Evolutionary conservation across 2,888 invertebrate species (phyloP).

Genomic region (Cerastoderma edule): DNA sequence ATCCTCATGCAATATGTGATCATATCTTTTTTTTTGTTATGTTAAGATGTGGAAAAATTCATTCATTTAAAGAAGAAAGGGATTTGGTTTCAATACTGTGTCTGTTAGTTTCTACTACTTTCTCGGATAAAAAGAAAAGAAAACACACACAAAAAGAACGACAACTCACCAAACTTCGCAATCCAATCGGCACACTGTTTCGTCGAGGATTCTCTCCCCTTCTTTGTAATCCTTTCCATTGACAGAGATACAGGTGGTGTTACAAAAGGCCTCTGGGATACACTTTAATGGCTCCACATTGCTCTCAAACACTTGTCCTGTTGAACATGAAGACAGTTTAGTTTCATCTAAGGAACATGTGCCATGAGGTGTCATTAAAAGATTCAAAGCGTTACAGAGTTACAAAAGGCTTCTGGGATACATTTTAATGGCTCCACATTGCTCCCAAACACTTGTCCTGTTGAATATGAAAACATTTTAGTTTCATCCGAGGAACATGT

Average conservation of each 20-base stretch:
- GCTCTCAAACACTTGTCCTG: constrained; percentile 90
- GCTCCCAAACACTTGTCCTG: constrained; percentile 90
- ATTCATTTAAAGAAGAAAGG: no score
- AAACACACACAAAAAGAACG: background rate
- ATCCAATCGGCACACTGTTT: constrained; percentile 84
- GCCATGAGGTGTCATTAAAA: no score
- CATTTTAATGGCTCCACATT: constrained; percentile 88
- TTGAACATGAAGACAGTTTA: constrained; percentile 56
- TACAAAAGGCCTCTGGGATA: constrained; percentile 90
- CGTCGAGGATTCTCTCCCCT: constrained; percentile 89
- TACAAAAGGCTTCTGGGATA: constrained; percentile 90
- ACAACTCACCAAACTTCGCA: constrained; percentile 91
- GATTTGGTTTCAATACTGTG: no score
- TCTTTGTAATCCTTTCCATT: constrained; percentile 89
- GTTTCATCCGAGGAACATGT: no score
- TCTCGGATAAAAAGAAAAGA: background rate
- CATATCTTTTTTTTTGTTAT: no score
- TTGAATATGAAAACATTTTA: constrained; percentile 56
- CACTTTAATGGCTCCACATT: constrained; percentile 88
- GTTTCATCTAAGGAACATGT: no score
- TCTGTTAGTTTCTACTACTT: background rate
- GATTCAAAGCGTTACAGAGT: no score
- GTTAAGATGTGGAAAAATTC: no score
- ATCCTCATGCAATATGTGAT: no score
- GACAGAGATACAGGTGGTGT: constrained; percentile 88